Conservation (phyloP, 2,797 vertebrate species). For the Pelochelys cantorii region DNA sequence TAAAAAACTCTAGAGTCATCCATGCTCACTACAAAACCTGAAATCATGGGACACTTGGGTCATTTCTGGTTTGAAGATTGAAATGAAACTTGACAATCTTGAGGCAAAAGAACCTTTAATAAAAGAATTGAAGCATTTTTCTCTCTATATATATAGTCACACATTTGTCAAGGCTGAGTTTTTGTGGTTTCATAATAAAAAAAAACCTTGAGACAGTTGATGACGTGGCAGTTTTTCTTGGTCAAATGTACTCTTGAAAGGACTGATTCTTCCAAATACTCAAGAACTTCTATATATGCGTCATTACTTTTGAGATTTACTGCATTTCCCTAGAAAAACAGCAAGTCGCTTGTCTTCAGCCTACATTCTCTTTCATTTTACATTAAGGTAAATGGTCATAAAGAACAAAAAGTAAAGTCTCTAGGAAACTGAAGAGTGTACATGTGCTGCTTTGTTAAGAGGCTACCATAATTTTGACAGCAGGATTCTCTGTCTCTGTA, state of each 20-base stretch:
- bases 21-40: background rate
- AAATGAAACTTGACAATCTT: slow-evolving; percentile 30
- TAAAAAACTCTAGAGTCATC: background rate
- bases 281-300: background rate
- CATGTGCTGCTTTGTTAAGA: background rate
- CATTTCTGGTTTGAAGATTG: slow-evolving; percentile 31
- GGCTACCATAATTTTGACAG: background rate
- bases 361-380: background rate
- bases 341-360: background rate
- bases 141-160: background rate
- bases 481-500: background rate
- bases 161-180: background rate
- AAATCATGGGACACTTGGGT: background rate
- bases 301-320: background rate
- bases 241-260: background rate
- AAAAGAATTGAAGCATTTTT: background rate
- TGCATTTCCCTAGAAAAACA: background rate
- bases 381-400: background rate
- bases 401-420: background rate
- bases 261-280: background rate
- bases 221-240: background rate
- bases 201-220: background rate
- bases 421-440: background rate
- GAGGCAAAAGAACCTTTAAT: background rate
- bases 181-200: background rate